Evolutionary conservation across 2,113 vertebrate species (phyloP), one percentile per base, ranked within the genome.

Genomic region (Ptychochromis oligacanthus): DNA sequence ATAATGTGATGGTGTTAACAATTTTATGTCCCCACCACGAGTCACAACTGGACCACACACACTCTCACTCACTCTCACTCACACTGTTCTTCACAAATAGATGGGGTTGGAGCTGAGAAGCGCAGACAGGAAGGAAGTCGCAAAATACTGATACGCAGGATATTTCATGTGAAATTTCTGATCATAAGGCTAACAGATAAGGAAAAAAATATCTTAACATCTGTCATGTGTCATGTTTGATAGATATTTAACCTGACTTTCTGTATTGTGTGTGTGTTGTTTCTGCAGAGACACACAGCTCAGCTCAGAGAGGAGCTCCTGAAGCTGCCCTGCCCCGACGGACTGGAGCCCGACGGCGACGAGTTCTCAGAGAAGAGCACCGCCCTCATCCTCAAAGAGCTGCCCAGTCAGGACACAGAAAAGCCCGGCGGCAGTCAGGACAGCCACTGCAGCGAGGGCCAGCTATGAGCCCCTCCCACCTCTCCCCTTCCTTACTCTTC

Each of bases 261-360:
- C n/a, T n/a, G n/a, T n/a, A n/a, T n/a, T 49, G 14, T 8, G 14
- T 76, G 34, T 79, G 46, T 56, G 1, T 74, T 57, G 14, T 17
- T 24, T 28, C 31, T 60, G 31, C 95, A 99, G 98, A 97, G 98
- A 89, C 98, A 99, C 77, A 99, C 98, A 1, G 97, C 98, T 82
- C 98, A 99, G 94, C 88, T 99, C 86, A 95, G 97, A 75, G 98
- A 99, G 94, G 98, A 99, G 86, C 96, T 99, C 18, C 95, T 99
- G 2, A 99, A 99, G 92, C 97, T 99, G 75, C 97, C 97, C 85
- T 99, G 98, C 86, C 98, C 98, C 0, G 97, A 99, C 6, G 98
- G 97, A 75, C 88, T 99, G 94, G 98, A 99, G 90, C 97, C 98
- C 0, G 96, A 98, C 17, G 77, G 90, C 0, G 97, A 98, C 0